Evolutionary conservation across 2,888 invertebrate genomes (phyloP).

Genomic region (Aelia acuminata): DNA sequence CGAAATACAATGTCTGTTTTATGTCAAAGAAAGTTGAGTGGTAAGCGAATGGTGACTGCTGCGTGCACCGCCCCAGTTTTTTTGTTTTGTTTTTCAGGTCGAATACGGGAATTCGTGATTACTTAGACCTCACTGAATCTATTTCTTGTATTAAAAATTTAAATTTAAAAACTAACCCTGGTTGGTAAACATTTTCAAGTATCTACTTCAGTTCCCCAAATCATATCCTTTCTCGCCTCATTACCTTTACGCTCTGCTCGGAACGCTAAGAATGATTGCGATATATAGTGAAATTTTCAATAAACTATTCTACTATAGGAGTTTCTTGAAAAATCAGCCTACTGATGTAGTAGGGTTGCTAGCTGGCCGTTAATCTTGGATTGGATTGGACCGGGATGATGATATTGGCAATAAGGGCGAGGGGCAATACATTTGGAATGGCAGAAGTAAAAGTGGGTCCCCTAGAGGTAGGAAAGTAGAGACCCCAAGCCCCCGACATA

Average conservation of each 20-base stretch:
- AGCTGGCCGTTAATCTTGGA: not conserved
- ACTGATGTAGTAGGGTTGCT: not conserved
- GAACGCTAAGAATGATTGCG: not conserved
- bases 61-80: not conserved
- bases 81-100: too few relatives aligned
- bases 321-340: not conserved
- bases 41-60: too few relatives aligned
- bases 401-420: conserved; percentile 47
- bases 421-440: conserved; percentile 39
- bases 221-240: not conserved
- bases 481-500: not conserved
- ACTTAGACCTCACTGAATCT: too few relatives aligned
- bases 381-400: conserved; percentile 24
- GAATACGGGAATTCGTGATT: too few relatives aligned
- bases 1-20: too few relatives aligned
- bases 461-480: conserved; percentile 24
- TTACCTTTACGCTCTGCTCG: not conserved
- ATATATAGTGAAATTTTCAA: not conserved
- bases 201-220: too few relatives aligned
- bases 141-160: too few relatives aligned
- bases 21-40: too few relatives aligned
- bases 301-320: not conserved
- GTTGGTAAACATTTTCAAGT: too few relatives aligned
- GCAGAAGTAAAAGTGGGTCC: conserved; percentile 40
- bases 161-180: too few relatives aligned